phyloP scores from a whole-genome alignment of 2,113 vertebrate genomes.

The Hystrix brachyura region DNA sequence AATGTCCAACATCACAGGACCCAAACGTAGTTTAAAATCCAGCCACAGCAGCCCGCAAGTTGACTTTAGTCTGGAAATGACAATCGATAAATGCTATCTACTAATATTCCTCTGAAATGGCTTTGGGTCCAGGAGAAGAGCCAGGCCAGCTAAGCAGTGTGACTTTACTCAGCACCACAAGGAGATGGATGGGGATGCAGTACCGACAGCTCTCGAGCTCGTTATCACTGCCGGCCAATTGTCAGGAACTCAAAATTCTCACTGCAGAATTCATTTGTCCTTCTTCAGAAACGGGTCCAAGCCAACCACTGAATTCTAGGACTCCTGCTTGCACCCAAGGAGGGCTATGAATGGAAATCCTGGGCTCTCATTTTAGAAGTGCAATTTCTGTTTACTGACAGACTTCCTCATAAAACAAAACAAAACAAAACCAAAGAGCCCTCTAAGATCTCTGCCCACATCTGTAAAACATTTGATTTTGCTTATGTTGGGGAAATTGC shows the following conservation, averaged over 20 bases:
- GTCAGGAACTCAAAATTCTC: slow-evolving; percentile 36
- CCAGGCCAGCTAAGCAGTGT: not conserved
- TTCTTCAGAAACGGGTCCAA: not conserved
- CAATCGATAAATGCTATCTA: slow-evolving; percentile 39
- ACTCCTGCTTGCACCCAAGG: not conserved
- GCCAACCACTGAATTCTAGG: not conserved
- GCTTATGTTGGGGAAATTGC: slow-evolving; percentile 1
- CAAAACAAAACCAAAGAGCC: not conserved
- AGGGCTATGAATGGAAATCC: not conserved
- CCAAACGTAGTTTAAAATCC: slow-evolving; percentile 66
- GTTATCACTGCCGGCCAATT: not conserved
- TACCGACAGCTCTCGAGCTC: not conserved
- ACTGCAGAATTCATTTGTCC: not conserved
- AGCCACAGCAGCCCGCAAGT: slow-evolving; percentile 23
- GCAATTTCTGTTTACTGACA: not conserved
- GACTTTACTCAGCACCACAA: not conserved
- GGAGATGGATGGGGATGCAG: not conserved
- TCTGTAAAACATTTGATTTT: not conserved
- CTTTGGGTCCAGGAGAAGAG: not conserved
- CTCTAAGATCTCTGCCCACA: not conserved
- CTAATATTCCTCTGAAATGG: slow-evolving; percentile 46
- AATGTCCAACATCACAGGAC: slow-evolving; percentile 37
- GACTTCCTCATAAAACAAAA: slow-evolving; percentile 15
- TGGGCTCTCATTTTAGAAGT: not conserved
- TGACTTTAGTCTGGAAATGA: slow-evolving; percentile 63